phyloP scores from a whole-genome alignment of 2,113 vertebrate genomes.

The Thunnus thynnus region DNA sequence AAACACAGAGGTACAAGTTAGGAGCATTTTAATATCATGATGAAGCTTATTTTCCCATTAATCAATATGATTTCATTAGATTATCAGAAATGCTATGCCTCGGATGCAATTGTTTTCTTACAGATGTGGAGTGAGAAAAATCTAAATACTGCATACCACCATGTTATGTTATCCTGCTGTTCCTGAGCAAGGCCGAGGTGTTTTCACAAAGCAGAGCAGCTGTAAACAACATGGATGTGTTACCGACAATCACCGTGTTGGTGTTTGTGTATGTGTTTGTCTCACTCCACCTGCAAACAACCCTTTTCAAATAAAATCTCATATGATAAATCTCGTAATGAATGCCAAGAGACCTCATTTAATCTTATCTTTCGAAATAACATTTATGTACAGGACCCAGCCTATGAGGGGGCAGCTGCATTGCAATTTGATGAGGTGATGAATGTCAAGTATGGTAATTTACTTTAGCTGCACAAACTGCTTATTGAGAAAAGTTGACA shows the following conservation, averaged over 20 bases:
- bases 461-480: slow-evolving; percentile 20
- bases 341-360: slow-evolving; percentile 12
- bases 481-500: slow-evolving; percentile 26
- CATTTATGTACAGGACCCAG: slow-evolving; percentile 20
- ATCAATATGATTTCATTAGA: slow-evolving; percentile 9
- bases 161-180: slow-evolving; percentile 33
- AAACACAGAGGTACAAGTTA: not conserved
- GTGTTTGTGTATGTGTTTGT: not conserved
- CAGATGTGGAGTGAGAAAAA: slow-evolving; percentile 21
- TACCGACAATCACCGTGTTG: not conserved
- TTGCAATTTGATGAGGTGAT: slow-evolving; percentile 55
- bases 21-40: not conserved
- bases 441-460: slow-evolving; percentile 52
- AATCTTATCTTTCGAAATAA: slow-evolving; percentile 4
- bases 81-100: slow-evolving; percentile 15
- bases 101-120: slow-evolving; percentile 10
- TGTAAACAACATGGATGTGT: slow-evolving; percentile 30
- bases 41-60: not conserved
- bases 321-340: not conserved
- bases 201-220: slow-evolving; percentile 25
- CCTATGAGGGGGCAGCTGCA: slow-evolving; percentile 41
- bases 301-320: not conserved
- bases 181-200: slow-evolving; percentile 21
- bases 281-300: not conserved
- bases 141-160: not conserved